Evolutionary conservation across 2,797 vertebrate species (phyloP), one percentile per base, ranked within the genome.

Genomic region (Acipenser oxyrinchus): DNA sequence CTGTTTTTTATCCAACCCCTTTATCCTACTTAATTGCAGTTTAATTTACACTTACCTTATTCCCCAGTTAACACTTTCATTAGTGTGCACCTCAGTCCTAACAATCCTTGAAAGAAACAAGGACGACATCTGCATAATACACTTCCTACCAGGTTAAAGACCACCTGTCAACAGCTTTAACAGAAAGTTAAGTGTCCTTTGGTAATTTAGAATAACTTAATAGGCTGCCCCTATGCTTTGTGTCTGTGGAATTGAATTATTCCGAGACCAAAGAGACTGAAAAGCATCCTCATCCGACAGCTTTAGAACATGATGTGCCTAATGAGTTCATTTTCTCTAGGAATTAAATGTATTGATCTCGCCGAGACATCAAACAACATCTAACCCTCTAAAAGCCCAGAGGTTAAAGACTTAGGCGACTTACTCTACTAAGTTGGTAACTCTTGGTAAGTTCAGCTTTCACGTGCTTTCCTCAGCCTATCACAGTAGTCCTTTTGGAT

Each of bases 101-200:
- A 37, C 37, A 37, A 62, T 65, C 64, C 64, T 48, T 63, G 55
- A 68, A 55, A 48, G 13, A 18, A 49, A 53, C 51, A 49, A 15
- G 51, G 37, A 37, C 37, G 5, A 37, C 37, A 37, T 37, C 37
- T 37, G 37, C 37, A 37, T 37, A 37, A 37, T 37, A 37, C 55
- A n/a, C 12, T 58, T 58, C 12, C 15, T 11, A n/a, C 2, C 7
- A 13, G 12, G 55, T 58, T 58, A 11, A 58, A 58, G 12, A 58
- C 10, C 10, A 11, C 55, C 10, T 58, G 12, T n/a, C 12, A 58
- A 58, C 10, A 7, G 15, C 10, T n/a, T 58, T 13, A 11, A 37
- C 37, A 37, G 37, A 37, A 37, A 37, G 37, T 37, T 37, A 37
- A 37, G 37, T 37, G 37, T 37, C 37, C 10, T 11, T 58, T 58